Conservation (phyloP, 2,888 invertebrate species). For the Melieria crassipennis region DNA sequence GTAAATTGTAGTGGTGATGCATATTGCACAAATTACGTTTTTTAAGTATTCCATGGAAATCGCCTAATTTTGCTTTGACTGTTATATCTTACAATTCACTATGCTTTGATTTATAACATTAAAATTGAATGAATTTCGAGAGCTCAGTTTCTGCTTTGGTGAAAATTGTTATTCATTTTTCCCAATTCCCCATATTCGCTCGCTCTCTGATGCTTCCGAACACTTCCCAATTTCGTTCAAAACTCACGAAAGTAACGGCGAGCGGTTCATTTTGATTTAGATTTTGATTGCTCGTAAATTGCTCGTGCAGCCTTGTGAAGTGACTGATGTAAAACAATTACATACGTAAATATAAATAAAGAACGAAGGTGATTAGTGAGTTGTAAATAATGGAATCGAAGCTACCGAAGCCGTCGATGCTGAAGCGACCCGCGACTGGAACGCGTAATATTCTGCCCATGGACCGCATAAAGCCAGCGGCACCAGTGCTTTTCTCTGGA, state of each 20-base stretch:
- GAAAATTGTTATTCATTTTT: too few species aligned
- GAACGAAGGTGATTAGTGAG: background rate
- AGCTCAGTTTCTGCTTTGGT: too few species aligned
- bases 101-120: too few species aligned
- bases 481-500: background rate
- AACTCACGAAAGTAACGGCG: conserved; percentile 41
- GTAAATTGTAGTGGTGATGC: too few species aligned
- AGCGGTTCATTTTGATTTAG: conserved; percentile 20
- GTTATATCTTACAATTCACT: too few species aligned
- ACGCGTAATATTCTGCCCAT: conserved; percentile 57
- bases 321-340: background rate
- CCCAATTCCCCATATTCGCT: too few species aligned
- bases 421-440: conserved; percentile 53
- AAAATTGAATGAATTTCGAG: too few species aligned
- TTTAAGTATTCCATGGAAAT: too few species aligned
- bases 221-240: conserved; percentile 33
- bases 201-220: conserved; percentile 17
- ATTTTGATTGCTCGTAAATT: background rate
- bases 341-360: background rate
- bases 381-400: conserved; percentile 67
- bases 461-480: conserved; percentile 57
- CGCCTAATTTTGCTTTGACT: too few species aligned
- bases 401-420: conserved; percentile 64
- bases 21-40: too few species aligned
- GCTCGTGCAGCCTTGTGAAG: too few species aligned